Evolutionary conservation across 2,113 vertebrate genomes (phyloP), one percentile per base, ranked within the genome.

Genomic region (Mixornis gularis): DNA sequence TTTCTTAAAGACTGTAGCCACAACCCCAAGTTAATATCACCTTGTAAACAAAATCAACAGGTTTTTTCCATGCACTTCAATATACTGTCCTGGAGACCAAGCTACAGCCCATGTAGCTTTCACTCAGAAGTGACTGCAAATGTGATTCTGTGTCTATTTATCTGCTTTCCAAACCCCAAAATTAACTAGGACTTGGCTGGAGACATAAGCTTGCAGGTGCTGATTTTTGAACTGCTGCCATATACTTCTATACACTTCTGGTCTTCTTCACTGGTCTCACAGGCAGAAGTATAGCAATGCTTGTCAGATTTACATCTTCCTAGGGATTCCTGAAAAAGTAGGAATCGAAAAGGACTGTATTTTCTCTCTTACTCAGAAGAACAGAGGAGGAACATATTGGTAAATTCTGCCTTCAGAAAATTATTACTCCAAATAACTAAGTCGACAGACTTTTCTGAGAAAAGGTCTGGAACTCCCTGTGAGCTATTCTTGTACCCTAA

Each of bases 101-200:
- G 5, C 18, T 63, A 38, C 3, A 1, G 63, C 8, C 20, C n/a
- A 12, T 0, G 0, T 25, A 38, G 7, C 18, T 80, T 72, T 32
- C 12, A 26, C 34, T 81, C 16, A 72, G 43, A 72, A 80, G 21
- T 53, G 24, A n/a, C 40, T 58, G 18, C 53, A 72, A 32, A 24
- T 29, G 17, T 41, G 18, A 5, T 58, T 63, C 29, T 63, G 21
- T 63, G 22, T 27, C 17, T 65, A n/a, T 55, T 46, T 44, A 15
- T 18, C n/a, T 62, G 22, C 27, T 63, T 84, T 17, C 38, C 17
- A 68, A 41, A n/a, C 20, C 17, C 7, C 13, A 7, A 40, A 69
- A 81, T 4, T 60, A 69, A 51, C 38, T 22, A 70, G 22, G 4
- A 2, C n/a, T 69, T 73, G 32, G 41, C 41, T 72, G 25, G 6